phyloP scores from a whole-genome alignment of 2,888 invertebrate species.

The Microctonus brassicae region DNA sequence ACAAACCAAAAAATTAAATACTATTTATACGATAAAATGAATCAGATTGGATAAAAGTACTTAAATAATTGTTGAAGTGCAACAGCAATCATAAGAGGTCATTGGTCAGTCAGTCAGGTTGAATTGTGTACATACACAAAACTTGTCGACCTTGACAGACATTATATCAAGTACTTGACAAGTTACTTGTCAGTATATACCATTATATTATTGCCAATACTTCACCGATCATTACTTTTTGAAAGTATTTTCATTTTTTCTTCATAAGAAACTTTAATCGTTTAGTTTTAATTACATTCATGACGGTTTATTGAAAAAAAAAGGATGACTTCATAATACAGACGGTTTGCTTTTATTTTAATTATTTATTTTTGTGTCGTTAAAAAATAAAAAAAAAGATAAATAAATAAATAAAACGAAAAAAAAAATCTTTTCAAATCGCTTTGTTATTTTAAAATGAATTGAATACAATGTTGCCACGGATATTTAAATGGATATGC shows the following conservation, averaged over 20 bases:
- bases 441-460: neutral
- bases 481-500: neutral
- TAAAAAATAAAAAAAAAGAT: neutral
- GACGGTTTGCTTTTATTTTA: neutral
- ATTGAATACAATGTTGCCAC: neutral
- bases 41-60: neutral
- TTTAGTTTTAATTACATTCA: neutral
- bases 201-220: neutral
- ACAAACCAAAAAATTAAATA: neutral
- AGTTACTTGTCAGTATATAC: neutral
- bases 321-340: neutral
- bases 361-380: neutral
- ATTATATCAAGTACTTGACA: conserved; percentile 48
- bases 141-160: conserved; percentile 61
- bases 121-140: conserved; percentile 45
- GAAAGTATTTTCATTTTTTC: neutral
- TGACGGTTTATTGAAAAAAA: neutral
- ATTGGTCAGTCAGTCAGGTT: conserved; percentile 12
- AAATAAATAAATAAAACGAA: neutral
- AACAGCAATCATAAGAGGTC: conserved; percentile 22
- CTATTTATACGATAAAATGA: neutral
- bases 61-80: neutral
- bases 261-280: neutral
- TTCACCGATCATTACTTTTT: neutral
- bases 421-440: neutral